Base-by-base conservation (phyloP, 2,888 invertebrate species). In the Podabrus alpinus region DNA sequence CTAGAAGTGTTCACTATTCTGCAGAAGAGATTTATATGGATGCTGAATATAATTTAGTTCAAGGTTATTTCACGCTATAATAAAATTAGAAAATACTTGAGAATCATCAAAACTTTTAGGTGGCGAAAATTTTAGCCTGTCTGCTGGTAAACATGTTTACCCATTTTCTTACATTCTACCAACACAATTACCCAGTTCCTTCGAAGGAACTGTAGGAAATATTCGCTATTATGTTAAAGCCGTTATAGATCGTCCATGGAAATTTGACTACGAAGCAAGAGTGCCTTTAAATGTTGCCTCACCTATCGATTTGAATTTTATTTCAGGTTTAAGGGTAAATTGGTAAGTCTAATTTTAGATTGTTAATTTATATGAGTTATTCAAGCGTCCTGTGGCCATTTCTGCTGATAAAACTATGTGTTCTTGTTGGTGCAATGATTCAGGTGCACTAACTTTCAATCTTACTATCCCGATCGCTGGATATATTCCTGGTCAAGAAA, bases 401-500 rank as follows among this genome's bases (percentile, higher is more conserved):
- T 72, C 72, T 17, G 69, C 15, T 10, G 75, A 75, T 21, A 75
- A 75, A 66, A 72, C 59, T 11, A 29, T 69, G 61, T 75, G 72
- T 66, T 75, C 68, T 11, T 75, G 69, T 67, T 75, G 75, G 72
- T 75, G 75, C 25, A 72, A 72, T 17, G 24, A 71, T 29, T 24
- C 72, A 13, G 72, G 72, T 16, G 64, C 69, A 25, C n/a, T 75
- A 15, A 72, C 69, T 17, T 75, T 75, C 11, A 29, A 69, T 13
- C 45, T 75, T 11, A 72, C 75, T 45, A 9, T 75, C 4, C 75
- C 75, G 13, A 21, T 17, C 11, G 66, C 91, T 7, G 95, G 95
- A 1, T 94, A 92, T 85, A 93, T 94, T 62, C 92, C 94, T 1
- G 95, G 95, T 0, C 95, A 95, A 87, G 88, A 89, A 60, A 91